Evolutionary conservation across 2,888 invertebrate species (phyloP).

Genomic region (Ichneumoninae sp.): DNA sequence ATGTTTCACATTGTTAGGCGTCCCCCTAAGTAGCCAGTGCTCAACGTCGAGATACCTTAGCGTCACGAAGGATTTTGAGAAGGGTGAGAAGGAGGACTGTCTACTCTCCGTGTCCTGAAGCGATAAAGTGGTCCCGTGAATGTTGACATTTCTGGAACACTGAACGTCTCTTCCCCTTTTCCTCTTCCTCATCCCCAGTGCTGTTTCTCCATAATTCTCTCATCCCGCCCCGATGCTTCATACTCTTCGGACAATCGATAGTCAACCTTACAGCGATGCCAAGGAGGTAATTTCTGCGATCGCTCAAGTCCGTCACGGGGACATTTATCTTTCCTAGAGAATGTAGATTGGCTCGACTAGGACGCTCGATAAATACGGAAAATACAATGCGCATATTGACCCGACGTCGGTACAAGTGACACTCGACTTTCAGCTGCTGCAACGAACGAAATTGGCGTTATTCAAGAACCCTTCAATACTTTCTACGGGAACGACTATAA

Average conservation of each 20-base stretch:
- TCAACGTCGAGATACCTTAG: neutral
- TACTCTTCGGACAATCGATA: constrained; percentile 35
- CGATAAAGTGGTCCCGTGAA: constrained; percentile 51
- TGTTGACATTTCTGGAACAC: constrained; percentile 57
- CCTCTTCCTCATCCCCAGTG: constrained; percentile 13
- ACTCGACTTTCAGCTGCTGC: no score
- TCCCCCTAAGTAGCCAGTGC: constrained; percentile 13
- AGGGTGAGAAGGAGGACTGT: neutral
- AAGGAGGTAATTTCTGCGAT: neutral
- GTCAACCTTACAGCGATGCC: constrained; percentile 9
- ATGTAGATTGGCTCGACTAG: neutral
- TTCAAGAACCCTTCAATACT: no score
- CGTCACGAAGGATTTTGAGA: constrained; percentile 1
- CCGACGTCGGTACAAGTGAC: neutral
- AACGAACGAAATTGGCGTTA: no score
- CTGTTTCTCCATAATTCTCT: constrained; percentile 8
- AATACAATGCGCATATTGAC: neutral
- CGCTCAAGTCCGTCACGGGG: neutral
- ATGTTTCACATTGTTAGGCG: constrained; percentile 27
- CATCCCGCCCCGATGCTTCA: constrained; percentile 1
- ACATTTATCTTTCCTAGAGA: constrained; percentile 16
- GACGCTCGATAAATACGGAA: neutral
- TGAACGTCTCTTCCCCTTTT: constrained; percentile 39
- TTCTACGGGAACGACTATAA: neutral
- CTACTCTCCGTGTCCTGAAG: constrained; percentile 47